Percentiles rank a stretch among this genome's conserved stretches.
Evolutionary conservation across 1,140 invertebrate species (phyloP).

Genomic region (Diplogasteroides magnus): DNA sequence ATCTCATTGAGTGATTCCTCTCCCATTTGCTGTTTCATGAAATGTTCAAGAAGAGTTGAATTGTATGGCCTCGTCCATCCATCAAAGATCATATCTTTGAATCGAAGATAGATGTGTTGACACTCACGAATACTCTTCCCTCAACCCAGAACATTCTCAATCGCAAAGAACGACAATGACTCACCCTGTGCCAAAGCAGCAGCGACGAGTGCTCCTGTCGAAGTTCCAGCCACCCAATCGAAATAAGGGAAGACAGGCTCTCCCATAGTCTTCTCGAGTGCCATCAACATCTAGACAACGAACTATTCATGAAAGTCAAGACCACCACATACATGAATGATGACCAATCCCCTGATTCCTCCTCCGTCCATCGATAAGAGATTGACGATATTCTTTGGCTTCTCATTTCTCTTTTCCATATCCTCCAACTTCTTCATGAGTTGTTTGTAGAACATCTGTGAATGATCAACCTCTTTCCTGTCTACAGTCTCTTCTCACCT

Average conservation of each 20-base stretch:
- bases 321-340: slow-evolving; percentile 40
- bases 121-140: slow-evolving; percentile 42
- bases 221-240: slow-evolving; percentile 94
- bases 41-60: slow-evolving; percentile 75
- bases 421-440: slow-evolving; percentile 32
- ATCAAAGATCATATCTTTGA: slow-evolving; percentile 52
- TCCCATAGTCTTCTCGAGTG: slow-evolving; percentile 43
- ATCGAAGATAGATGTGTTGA: slow-evolving; percentile 51
- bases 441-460: slow-evolving; percentile 50
- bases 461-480: not conserved
- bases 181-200: slow-evolving; percentile 64
- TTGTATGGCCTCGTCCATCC: slow-evolving; percentile 55
- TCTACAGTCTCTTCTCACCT: not conserved
- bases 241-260: slow-evolving; percentile 62
- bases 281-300: slow-evolving; percentile 49
- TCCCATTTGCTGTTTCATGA: slow-evolving; percentile 82
- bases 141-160: slow-evolving; percentile 28
- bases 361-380: slow-evolving; percentile 50
- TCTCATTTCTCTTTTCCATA: slow-evolving; percentile 19
- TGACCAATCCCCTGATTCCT: slow-evolving; percentile 51
- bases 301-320: not conserved
- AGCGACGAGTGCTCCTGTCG: slow-evolving; percentile 88
- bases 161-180: too few species aligned
- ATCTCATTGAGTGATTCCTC: slow-evolving; percentile 80
- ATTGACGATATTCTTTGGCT: slow-evolving; percentile 39